Base-by-base conservation (phyloP, 2,888 invertebrate genomes). In the Eupithecia subumbrata region DNA sequence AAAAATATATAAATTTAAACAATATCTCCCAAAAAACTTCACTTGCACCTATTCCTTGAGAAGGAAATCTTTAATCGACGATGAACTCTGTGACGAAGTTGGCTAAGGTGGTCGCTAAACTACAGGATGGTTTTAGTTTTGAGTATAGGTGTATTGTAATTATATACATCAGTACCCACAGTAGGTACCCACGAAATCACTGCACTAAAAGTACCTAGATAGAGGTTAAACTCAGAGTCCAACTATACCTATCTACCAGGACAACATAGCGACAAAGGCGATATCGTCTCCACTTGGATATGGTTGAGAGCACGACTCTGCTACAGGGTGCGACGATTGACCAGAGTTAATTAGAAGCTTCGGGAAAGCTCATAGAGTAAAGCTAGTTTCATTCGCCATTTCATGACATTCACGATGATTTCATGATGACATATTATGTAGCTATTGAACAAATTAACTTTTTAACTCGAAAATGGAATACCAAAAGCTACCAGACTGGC, bases 301-400 rank as follows among this genome's bases (percentile, higher is more conserved):
- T 75, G 69, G 79, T 81, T 76, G 60, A 69, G 69, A 80, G 69
- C 73, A 25, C 67, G 16, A 43, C 25, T 64, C 34, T 76, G 80
- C 78, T 73, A 60, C 40, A 68, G 52, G 69, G 71, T 56, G 71
- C 76, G 73, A 74, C 72, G 75, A 71, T 74, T 87, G 85, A 83
- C 87, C 87, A 82, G 86, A 92, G 90, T 92, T 92, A 93, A 94
- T 94, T 92, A 92, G 91, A 89, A 90, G 87, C 88, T 25, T 88
- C 80, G 22, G 22, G 40, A 64, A 40, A 74, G 76, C 73, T 56
- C 14, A 69, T 22, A n/a, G 3, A 40, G 25, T 63, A 68, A 30
- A 69, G 69, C 69, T 64, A 25, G 68, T 30, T 30, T 25, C 2
- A 12, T 60, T 25, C 11, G 12, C 14, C 14, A 12, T 25, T 60